Evolutionary conservation across 2,113 vertebrate genomes (phyloP), one percentile per base, ranked within the genome.

Genomic region (Gymnorhina tibicen): DNA sequence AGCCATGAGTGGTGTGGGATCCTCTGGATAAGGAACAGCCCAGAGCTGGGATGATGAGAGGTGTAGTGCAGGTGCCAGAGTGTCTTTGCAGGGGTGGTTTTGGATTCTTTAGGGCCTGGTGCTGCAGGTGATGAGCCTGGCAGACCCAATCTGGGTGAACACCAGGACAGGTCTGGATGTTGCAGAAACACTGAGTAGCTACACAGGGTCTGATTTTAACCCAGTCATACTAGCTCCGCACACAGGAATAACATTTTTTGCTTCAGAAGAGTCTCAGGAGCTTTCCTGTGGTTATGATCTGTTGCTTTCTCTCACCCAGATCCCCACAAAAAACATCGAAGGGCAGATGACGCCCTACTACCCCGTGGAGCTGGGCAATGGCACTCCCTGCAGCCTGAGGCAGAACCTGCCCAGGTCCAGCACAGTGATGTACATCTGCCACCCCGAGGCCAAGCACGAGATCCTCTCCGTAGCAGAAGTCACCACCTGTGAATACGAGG

Each of bases 401-500:
- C 98, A 99, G 92, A 98, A 99, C 97, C 64, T 97, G 49, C 98
- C 99, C 73, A 98, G 99, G 74, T 98, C 98, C 68, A 98, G 99
- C 37, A 98, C 98, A 6, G 98, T 99, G 68, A 97, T 99, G 98
- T 99, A 99, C 44, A 98, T 99, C 93, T 99, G 99, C 92, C 99
- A 99, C 63, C 99, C 99, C 1, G 99, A 99, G 94, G 99, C 99
- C 82, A 99, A 99, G 92, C 99, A 99, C 9, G 99, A 99, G 98
- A 99, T 99, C 96, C 97, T 99, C 64, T 99, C 99, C 1, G 98
- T 99, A 8, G 99, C 99, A 20, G 99, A 99, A 98, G 98, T 99
- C 86, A 99, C 98, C 26, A 99, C 99, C 82, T 99, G 99, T 94
- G 99, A 99, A 98, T 99, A 99, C 42, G 99, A 99, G 98, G 99